Conservation (phyloP, 2,797 vertebrate species). For the Luscinia megarhynchos region DNA sequence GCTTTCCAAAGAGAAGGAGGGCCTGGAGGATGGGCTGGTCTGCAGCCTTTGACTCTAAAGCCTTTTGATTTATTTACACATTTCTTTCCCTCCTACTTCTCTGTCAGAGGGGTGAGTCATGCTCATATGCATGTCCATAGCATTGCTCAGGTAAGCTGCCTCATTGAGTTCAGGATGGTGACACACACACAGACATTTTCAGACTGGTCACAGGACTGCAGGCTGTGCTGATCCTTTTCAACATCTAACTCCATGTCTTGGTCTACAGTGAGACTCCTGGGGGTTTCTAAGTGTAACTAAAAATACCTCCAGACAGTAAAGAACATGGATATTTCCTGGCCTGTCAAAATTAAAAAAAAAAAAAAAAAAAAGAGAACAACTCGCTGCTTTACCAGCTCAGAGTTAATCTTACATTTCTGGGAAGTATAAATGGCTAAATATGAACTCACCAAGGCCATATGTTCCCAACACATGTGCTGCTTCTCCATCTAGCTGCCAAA, state of each 20-base stretch:
- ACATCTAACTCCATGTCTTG: background rate
- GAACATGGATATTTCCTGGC: background rate
- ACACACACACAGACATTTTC: background rate
- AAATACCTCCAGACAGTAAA: background rate
- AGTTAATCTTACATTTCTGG: background rate
- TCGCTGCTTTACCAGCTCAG: background rate
- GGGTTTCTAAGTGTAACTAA: background rate
- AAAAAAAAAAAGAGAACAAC: background rate
- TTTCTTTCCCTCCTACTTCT: background rate
- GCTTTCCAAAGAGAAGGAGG: background rate
- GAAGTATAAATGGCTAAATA: background rate
- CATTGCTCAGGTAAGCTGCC: background rate
- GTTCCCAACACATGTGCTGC: background rate
- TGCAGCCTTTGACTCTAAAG: background rate
- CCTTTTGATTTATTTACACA: background rate
- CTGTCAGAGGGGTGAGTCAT: background rate
- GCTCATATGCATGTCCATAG: background rate
- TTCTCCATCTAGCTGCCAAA: background rate
- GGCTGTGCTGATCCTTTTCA: background rate
- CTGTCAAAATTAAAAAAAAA: background rate
- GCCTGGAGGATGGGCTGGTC: constrained; percentile 9
- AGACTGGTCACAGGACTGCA: background rate
- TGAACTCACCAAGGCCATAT: rapidly evolving
- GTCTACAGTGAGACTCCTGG: background rate
- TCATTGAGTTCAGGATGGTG: background rate